Conservation (phyloP, 2,888 invertebrate species). For the Ennomos erosarius region DNA sequence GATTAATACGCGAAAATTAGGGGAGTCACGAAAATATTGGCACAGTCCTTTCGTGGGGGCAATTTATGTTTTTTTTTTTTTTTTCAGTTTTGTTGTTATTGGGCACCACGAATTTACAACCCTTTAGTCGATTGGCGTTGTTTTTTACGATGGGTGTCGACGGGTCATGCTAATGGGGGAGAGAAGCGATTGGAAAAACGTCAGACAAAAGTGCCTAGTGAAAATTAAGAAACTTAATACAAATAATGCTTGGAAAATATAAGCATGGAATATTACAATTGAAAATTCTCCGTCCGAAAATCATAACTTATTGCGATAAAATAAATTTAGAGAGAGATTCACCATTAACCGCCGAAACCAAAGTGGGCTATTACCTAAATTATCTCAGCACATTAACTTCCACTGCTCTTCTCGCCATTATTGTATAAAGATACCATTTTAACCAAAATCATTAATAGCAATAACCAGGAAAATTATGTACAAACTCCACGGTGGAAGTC, state of each 20-base stretch:
- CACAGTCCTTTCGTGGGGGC: constrained; percentile 31
- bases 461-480: too few species aligned
- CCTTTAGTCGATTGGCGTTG: constrained; percentile 27
- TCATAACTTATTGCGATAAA: too few species aligned
- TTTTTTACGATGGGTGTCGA: constrained; percentile 23
- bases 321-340: too few species aligned
- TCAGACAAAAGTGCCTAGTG: too few species aligned
- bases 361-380: background rate
- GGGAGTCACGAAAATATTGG: constrained; percentile 40
- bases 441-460: too few species aligned
- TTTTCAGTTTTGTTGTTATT: constrained; percentile 25
- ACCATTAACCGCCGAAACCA: background rate
- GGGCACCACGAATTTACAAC: constrained; percentile 28
- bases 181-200: constrained; percentile 10
- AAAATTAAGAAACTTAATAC: too few species aligned
- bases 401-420: too few species aligned
- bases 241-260: too few species aligned
- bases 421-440: too few species aligned
- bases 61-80: constrained; percentile 29
- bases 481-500: too few species aligned
- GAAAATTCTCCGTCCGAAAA: too few species aligned
- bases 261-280: too few species aligned
- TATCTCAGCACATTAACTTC: constrained; percentile 3
- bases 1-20: constrained; percentile 51
- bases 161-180: constrained; percentile 9